Percentiles rank a stretch among this genome's conserved stretches.
phyloP scores from a whole-genome alignment of 2,113 vertebrate species.

The Protomyctophum bolini region DNA sequence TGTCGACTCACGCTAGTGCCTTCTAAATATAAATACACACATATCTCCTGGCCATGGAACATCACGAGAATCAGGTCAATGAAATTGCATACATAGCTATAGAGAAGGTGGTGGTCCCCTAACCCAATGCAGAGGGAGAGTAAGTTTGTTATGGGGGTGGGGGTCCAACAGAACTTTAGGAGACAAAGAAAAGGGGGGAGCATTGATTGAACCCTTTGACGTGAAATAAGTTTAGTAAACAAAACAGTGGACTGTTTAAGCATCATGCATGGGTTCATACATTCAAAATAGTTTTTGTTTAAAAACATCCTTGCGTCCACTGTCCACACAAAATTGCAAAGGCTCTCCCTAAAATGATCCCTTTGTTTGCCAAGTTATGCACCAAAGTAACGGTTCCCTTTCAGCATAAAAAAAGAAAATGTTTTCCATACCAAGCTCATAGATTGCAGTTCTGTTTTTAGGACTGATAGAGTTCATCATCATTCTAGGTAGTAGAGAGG shows the following conservation, averaged over 20 bases:
- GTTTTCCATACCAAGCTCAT: neutral
- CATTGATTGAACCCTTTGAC: too few relatives aligned
- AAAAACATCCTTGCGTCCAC: neutral
- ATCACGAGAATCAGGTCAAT: constrained; percentile 31
- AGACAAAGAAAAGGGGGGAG: neutral
- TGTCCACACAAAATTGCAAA: neutral
- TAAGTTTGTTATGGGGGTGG: neutral
- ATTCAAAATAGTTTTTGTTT: neutral
- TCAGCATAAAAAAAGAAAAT: neutral
- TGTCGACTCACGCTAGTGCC: constrained; percentile 44
- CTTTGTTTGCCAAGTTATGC: constrained; percentile 51
- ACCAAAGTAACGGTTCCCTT: constrained; percentile 15
- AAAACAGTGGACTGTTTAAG: neutral
- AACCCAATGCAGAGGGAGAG: neutral
- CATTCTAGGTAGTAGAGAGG: constrained; percentile 43
- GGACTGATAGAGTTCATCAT: neutral
- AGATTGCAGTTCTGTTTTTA: constrained; percentile 12
- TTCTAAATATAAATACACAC: constrained; percentile 56
- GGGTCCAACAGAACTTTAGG: neutral
- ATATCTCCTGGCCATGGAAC: constrained; percentile 43
- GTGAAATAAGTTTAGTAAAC: neutral
- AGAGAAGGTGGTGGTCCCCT: neutral
- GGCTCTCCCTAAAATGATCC: neutral
- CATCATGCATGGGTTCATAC: neutral
- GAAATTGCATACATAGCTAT: constrained; percentile 21